Conservation (phyloP, 2,888 invertebrate genomes). For the Drosophila incognita region DNA sequence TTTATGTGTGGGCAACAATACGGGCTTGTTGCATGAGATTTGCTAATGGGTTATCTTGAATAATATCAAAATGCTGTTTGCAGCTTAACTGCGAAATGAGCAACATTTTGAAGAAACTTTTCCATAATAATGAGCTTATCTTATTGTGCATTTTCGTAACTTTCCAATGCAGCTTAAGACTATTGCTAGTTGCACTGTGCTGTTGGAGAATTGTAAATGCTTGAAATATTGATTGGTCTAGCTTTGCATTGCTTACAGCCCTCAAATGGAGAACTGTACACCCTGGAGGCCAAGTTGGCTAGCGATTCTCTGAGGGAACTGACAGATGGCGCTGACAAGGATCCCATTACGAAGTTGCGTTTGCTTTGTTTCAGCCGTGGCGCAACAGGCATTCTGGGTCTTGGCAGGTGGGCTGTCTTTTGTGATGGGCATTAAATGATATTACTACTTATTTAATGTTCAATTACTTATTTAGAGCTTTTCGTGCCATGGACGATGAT, state of each 20-base stretch:
- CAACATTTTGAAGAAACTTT: background rate
- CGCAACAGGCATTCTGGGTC: conserved; percentile 94
- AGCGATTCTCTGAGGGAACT: conserved; percentile 90
- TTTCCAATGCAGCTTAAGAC: background rate
- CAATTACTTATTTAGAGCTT: conserved; percentile 87
- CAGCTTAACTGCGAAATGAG: background rate
- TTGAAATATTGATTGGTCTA: conserved; percentile 39
- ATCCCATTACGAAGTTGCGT: conserved; percentile 93
- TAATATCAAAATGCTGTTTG: background rate
- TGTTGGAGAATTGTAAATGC: conserved; percentile 8
- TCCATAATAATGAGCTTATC: background rate
- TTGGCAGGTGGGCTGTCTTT: conserved; percentile 89
- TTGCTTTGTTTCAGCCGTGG: conserved; percentile 94
- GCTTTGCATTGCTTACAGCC: conserved; percentile 38
- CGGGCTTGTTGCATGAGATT: background rate
- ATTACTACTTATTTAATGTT: conserved; percentile 36
- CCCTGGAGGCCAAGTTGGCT: conserved; percentile 92
- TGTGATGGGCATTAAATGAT: conserved; percentile 17
- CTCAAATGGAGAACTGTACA: conserved; percentile 76
- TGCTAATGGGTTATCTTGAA: background rate
- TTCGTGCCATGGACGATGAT: conserved; percentile 97
- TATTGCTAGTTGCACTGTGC: background rate
- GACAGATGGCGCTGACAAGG: conserved; percentile 87
- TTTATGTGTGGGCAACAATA: conserved; percentile 8
- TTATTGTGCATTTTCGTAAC: background rate